These are phyloP conservation scores for Danaus melanippus DNA, from an alignment of 1,140 invertebrate genomes.

Conservation along the genomic window DNA sequence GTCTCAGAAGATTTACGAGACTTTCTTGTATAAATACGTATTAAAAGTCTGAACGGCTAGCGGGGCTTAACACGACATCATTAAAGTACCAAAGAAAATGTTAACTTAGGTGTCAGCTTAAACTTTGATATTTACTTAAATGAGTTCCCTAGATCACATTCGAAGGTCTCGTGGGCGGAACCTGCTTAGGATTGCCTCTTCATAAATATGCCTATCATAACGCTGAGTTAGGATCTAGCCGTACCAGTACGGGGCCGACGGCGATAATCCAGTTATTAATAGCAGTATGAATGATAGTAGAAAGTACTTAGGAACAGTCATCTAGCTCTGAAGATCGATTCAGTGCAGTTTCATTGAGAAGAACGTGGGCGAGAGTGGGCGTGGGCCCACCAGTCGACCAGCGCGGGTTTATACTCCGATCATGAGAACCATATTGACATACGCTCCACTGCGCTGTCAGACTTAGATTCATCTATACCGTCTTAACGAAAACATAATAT, in stretches of 20 bases:
- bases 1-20: neutral
- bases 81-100: too few relatives aligned
- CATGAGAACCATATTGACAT: too few relatives aligned
- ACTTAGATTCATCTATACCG: too few relatives aligned
- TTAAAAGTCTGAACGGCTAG: too few relatives aligned
- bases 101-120: too few relatives aligned
- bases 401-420: constrained; percentile 1
- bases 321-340: constrained; percentile 4
- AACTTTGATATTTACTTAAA: too few relatives aligned
- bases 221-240: constrained; percentile 9
- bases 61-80: too few relatives aligned
- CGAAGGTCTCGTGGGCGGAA: constrained; percentile 11
- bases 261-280: constrained; percentile 20
- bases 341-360: constrained; percentile 16
- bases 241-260: constrained; percentile 12
- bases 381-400: constrained; percentile 7
- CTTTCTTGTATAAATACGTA: neutral
- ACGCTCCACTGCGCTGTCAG: too few relatives aligned
- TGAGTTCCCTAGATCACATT: neutral
- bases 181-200: constrained; percentile 14
- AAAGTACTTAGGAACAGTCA: constrained; percentile 17
- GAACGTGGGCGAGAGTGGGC: constrained; percentile 11
- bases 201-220: constrained; percentile 23
- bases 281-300: constrained; percentile 22
- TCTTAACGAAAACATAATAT: too few relatives aligned